Evolutionary conservation across 2,797 vertebrate genomes (phyloP).

Genomic region (Strix occidentalis): DNA sequence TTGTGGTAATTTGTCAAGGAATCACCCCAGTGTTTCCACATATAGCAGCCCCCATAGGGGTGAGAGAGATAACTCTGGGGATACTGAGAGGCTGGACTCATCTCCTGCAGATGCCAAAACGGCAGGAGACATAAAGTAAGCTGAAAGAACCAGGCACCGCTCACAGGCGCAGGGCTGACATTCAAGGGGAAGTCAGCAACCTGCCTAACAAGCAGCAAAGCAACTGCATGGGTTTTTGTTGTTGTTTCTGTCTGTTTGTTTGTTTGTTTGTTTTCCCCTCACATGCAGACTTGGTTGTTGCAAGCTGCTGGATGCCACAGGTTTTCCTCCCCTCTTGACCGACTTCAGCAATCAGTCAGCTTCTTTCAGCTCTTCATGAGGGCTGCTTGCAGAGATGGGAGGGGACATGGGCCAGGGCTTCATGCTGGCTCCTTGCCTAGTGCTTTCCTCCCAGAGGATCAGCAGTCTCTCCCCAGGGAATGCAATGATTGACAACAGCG

Average conservation of each 20-base stretch:
- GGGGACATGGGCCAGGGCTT: not conserved
- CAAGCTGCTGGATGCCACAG: not conserved
- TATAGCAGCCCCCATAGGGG: fast-evolving
- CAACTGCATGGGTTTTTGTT: not conserved
- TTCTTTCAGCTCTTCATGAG: not conserved
- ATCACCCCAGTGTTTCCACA: not conserved
- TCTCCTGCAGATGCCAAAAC: not conserved
- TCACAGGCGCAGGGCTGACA: not conserved
- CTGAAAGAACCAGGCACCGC: not conserved
- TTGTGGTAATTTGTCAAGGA: not conserved
- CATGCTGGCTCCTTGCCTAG: not conserved
- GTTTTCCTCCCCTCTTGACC: not conserved
- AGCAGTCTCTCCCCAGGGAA: not conserved
- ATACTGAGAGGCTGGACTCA: not conserved
- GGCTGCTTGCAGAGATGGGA: not conserved
- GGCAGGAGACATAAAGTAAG: not conserved
- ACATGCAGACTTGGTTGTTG: not conserved
- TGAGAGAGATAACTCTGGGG: not conserved
- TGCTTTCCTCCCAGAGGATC: not conserved
- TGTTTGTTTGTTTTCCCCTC: not conserved
- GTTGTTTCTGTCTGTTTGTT: not conserved
- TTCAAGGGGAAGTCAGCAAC: not conserved
- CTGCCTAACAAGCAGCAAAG: not conserved
- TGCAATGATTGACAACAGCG: not conserved
- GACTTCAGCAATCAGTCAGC: not conserved